A percentile compares a stretch with the other conserved stretches of the same genome.
Conservation (phyloP, 2,888 invertebrate species). For the Chloroclystis v-ata region DNA sequence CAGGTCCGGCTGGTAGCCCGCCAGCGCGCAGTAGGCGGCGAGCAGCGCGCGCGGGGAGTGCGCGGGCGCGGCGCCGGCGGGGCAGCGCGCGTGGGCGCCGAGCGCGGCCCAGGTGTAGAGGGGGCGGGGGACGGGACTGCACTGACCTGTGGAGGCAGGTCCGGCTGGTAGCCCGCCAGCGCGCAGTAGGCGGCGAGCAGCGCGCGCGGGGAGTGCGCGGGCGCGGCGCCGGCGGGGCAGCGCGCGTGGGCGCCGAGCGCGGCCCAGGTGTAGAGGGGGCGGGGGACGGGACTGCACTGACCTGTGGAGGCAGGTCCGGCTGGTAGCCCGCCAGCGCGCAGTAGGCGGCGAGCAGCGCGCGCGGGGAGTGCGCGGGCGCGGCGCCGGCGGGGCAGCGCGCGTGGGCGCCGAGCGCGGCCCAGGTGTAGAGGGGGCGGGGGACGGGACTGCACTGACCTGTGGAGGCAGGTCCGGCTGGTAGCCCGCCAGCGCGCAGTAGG, state of each 20-base stretch:
- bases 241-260: conserved; percentile 92
- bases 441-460: conserved; percentile 28
- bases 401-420: conserved; percentile 83
- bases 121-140: no score
- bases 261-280: conserved; percentile 93
- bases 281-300: conserved; percentile 33
- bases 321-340: conserved; percentile 53
- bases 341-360: conserved; percentile 41
- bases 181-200: no score
- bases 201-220: no score
- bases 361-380: conserved; percentile 61
- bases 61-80: no score
- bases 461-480: conserved; percentile 38
- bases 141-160: no score
- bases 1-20: no score
- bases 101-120: conserved; percentile 94
- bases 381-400: conserved; percentile 75
- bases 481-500: conserved; percentile 51
- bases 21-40: no score
- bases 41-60: no score
- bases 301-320: conserved; percentile 26
- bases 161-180: no score
- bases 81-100: conserved; percentile 90
- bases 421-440: conserved; percentile 25
- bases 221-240: no score